Base-by-base conservation (phyloP, 1,140 invertebrate genomes). In the Drosophila auraria region DNA sequence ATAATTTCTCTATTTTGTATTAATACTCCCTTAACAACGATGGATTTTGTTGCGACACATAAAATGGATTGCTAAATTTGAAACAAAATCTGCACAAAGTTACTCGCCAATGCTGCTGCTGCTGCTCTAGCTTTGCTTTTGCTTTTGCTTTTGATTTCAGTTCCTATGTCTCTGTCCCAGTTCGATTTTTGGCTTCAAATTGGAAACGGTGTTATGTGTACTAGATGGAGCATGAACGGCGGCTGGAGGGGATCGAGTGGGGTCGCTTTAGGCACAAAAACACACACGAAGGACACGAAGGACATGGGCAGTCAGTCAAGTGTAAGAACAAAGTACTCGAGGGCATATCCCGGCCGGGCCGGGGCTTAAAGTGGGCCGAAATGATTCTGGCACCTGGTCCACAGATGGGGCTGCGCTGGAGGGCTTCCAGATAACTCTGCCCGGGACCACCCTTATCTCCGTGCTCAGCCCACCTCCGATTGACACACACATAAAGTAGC, bases 141-240 rank as follows among this genome's bases (percentile, higher is more conserved):
- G 63, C 44, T 74, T 62, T 76, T 82, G 80, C 72, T 86, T 74
- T 75, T 76, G 62, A 86, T 83, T 87, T 70, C 68, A 78, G 77
- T 83, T 82, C 76, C 60, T 57, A 64, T 78, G 38, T 7, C 77
- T 80, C 70, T 87, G 66, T 87, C 72, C 64, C 72, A 73, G 76
- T 80, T 87, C 80, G 80, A 87, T 87, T 57, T 80, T 80, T 63
- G 79, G 82, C 64, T 69, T 83, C 68, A 83, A 87, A 87, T 87
- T 87, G 83, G 61, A 87, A 87, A 80, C 75, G 83, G 83, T 87
- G 84, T 87, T 87, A 80, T 87, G 80, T 74, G 80, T 66, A 74
- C 72, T 66, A 79, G 66, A 80, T 83, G 83, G 64, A 66, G 79
- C 76, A 80, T 76, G 72, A 44, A 50, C 7, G 12, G 20, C 25